phyloP scores from a whole-genome alignment of 2,113 vertebrate genomes.

The Gracilinanus agilis region DNA sequence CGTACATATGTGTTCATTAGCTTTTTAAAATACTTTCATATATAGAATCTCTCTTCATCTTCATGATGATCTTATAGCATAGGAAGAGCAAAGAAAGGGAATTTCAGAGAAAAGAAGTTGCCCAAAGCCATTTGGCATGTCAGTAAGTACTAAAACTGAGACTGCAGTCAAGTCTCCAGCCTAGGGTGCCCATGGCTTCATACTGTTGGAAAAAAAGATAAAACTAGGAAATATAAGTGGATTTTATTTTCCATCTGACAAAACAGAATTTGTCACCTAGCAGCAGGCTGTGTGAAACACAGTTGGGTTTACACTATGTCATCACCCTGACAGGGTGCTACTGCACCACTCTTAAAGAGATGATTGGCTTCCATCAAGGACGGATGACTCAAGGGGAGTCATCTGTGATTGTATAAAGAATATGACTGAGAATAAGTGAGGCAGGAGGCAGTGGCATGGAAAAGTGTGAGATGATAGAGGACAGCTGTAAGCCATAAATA shows the following conservation, averaged over 20 bases:
- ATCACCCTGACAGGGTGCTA: slow-evolving; percentile 35
- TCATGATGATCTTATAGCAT: background rate
- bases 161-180: background rate
- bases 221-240: background rate
- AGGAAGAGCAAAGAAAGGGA: background rate
- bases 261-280: slow-evolving; percentile 42
- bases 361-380: background rate
- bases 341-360: slow-evolving; percentile 1
- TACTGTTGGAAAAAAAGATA: background rate
- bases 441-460: background rate
- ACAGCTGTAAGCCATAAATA: background rate
- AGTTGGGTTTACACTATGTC: slow-evolving; percentile 53
- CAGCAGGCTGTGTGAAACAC: background rate
- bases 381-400: background rate
- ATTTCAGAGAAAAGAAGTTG: background rate
- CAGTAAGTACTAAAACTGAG: background rate
- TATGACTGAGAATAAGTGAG: background rate
- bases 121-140: background rate
- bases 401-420: background rate
- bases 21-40: background rate
- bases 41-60: background rate
- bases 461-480: background rate
- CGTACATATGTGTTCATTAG: background rate
- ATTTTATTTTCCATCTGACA: slow-evolving; percentile 10
- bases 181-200: background rate